These are phyloP conservation scores for Chunga burmeisteri DNA, from an alignment of 2,113 vertebrate species.

Conservation along the genomic window DNA sequence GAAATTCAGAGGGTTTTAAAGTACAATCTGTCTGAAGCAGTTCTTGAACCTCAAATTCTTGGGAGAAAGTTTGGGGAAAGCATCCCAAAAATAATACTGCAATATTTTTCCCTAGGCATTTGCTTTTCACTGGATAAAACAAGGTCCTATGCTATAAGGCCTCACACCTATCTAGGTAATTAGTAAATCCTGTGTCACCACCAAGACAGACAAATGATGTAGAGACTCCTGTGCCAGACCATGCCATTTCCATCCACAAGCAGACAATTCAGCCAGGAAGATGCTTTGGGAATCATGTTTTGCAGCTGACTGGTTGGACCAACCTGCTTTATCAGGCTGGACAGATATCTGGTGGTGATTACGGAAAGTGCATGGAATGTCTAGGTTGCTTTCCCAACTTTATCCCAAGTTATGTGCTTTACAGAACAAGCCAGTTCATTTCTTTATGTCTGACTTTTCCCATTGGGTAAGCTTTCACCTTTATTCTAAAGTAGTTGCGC, in stretches of 20 bases:
- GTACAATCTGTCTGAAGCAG: neutral
- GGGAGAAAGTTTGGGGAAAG: neutral
- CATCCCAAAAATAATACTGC: neutral
- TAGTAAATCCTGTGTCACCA: neutral
- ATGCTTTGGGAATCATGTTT: neutral
- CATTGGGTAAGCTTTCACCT: neutral
- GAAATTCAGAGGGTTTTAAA: neutral
- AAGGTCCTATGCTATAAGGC: neutral
- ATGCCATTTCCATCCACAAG: neutral
- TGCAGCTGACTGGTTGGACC: neutral
- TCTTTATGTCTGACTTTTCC: neutral
- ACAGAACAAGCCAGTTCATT: neutral
- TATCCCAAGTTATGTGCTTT: neutral
- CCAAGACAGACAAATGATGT: neutral
- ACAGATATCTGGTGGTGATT: neutral
- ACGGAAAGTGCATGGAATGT: neutral
- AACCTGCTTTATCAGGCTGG: neutral
- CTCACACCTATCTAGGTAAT: neutral
- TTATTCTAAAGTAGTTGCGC: neutral
- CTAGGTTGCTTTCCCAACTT: neutral
- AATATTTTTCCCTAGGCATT: neutral
- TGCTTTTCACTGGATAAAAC: neutral
- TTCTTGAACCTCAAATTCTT: neutral
- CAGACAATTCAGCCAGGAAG: neutral
- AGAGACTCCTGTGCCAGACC: neutral